These are phyloP conservation scores for Drosophila borborema DNA, from an alignment of 2,888 invertebrate species.

Conservation along the genomic window DNA sequence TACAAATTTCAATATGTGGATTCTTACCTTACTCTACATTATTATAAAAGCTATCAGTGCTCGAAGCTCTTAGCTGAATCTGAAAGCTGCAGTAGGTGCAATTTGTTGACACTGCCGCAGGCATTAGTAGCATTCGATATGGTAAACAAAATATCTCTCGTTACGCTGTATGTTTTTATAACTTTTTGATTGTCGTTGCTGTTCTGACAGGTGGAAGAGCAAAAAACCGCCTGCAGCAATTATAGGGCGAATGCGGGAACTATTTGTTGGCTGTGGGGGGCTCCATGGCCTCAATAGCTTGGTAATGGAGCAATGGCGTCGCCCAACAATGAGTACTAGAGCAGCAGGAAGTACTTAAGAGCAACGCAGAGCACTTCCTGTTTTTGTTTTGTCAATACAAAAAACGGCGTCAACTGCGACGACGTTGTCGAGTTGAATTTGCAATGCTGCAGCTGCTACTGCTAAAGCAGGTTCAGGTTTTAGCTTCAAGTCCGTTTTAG, in stretches of 20 bases:
- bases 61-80: conserved; percentile 9
- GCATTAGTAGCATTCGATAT: conserved; percentile 59
- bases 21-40: conserved; percentile 4
- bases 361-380: conserved; percentile 81
- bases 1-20: neutral
- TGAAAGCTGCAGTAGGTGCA: conserved; percentile 22
- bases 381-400: conserved; percentile 82
- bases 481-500: conserved; percentile 55
- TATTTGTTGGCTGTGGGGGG: conserved; percentile 51
- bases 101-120: conserved; percentile 47
- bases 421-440: conserved; percentile 70
- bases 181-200: conserved; percentile 70
- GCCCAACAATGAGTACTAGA: conserved; percentile 54
- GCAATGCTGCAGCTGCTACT: conserved; percentile 53
- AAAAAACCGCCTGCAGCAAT: conserved; percentile 66
- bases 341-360: conserved; percentile 82
- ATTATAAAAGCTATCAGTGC: conserved; percentile 26
- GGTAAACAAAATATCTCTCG: conserved; percentile 48
- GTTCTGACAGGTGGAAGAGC: conserved; percentile 52
- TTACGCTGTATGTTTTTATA: conserved; percentile 51
- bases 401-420: conserved; percentile 65
- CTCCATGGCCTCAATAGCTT: conserved; percentile 48
- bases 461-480: conserved; percentile 38
- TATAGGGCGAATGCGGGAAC: conserved; percentile 53
- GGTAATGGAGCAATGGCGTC: conserved; percentile 51